These are phyloP conservation scores for Camarhynchus parvulus DNA, from an alignment of 2,113 vertebrate species.

Conservation along the genomic window DNA sequence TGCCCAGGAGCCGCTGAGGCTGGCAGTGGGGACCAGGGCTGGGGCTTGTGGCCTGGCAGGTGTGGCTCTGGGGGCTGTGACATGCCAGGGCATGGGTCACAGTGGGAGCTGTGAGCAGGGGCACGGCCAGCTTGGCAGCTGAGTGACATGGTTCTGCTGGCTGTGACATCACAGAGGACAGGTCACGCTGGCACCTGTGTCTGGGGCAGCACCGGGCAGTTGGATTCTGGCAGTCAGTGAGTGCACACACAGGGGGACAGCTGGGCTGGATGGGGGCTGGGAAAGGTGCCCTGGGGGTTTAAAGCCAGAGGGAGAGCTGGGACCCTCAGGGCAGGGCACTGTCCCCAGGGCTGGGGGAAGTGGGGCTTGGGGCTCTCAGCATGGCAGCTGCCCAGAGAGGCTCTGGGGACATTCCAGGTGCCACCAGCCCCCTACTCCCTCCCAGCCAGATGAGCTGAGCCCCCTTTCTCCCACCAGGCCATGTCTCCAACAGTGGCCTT, in stretches of 20 bases:
- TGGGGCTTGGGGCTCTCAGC: no score
- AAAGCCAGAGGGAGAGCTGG: background rate
- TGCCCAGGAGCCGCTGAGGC: background rate
- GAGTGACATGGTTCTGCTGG: background rate
- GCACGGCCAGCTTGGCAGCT: background rate
- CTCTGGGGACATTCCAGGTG: background rate
- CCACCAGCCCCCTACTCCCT: background rate
- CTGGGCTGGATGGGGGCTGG: background rate
- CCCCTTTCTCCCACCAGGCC: background rate
- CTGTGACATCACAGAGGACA: background rate
- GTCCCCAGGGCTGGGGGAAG: no score
- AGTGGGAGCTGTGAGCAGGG: background rate
- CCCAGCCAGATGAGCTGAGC: background rate
- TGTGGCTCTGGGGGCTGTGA: background rate
- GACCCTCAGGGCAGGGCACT: background rate
- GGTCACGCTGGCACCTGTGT: no score
- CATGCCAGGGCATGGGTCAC: background rate
- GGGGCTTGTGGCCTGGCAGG: background rate
- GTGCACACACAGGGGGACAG: accelerated
- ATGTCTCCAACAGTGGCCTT: background rate
- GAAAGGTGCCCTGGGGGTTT: background rate
- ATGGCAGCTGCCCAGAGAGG: background rate
- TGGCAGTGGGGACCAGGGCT: background rate
- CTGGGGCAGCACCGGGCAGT: background rate
- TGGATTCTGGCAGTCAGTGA: background rate